Conservation (phyloP, 2,113 vertebrate species). For the Perognathus longimembris region DNA sequence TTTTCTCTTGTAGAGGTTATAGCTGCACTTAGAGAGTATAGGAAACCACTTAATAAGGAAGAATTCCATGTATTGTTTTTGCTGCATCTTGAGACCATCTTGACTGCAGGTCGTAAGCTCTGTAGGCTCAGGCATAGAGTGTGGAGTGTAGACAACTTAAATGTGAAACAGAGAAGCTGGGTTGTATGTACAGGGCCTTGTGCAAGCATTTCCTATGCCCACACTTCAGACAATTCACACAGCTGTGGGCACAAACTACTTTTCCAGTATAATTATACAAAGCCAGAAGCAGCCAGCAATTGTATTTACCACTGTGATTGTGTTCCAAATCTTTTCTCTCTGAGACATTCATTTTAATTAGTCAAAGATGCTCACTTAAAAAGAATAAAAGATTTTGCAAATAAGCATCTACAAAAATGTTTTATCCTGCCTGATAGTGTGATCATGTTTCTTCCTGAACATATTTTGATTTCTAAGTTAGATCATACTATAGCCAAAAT, state of each 20-base stretch:
- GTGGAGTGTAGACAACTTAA: neutral
- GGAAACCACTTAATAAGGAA: neutral
- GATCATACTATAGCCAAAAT: slow-evolving; percentile 8
- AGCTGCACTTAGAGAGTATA: neutral
- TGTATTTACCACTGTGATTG: slow-evolving; percentile 43
- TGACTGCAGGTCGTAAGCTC: neutral
- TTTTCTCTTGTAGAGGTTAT: neutral
- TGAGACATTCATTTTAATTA: slow-evolving; percentile 62
- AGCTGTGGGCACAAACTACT: slow-evolving; percentile 27
- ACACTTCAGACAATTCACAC: slow-evolving; percentile 40
- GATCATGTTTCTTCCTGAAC: slow-evolving; percentile 36
- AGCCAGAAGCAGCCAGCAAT: slow-evolving; percentile 29
- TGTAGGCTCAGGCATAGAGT: neutral
- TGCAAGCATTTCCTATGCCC: neutral
- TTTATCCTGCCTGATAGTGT: neutral
- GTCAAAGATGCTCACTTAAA: slow-evolving; percentile 53
- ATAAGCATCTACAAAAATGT: slow-evolving; percentile 45
- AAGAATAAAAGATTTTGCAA: slow-evolving; percentile 28
- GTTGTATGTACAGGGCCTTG: neutral
- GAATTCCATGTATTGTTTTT: neutral
- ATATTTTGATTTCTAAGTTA: slow-evolving; percentile 51
- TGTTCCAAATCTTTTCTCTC: slow-evolving; percentile 49
- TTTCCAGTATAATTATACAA: slow-evolving; percentile 52
- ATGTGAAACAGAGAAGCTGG: slow-evolving; percentile 7
- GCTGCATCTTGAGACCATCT: neutral